phyloP scores from a whole-genome alignment of 2,888 invertebrate genomes.

The Caradrina kadenii region DNA sequence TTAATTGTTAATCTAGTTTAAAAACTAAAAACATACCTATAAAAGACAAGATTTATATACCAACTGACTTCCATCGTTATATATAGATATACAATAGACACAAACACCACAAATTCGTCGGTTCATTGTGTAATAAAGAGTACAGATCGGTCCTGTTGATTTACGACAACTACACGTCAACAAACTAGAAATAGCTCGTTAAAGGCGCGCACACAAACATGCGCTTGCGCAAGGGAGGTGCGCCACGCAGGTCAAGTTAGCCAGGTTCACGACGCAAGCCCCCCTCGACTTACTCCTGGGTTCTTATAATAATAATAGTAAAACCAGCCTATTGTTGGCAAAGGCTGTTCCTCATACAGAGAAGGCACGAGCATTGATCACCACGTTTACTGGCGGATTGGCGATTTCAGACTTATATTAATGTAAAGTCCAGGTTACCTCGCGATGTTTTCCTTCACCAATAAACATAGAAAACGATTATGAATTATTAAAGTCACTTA shows the following conservation, averaged over 20 bases:
- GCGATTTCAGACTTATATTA: too few relatives aligned
- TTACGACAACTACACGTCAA: conserved; percentile 55
- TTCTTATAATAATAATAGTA: too few relatives aligned
- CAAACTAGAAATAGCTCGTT: conserved; percentile 55
- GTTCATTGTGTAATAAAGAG: conserved; percentile 41
- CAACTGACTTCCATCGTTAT: neutral
- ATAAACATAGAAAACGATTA: too few relatives aligned
- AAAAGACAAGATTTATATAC: neutral
- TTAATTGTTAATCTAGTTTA: neutral
- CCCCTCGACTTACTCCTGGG: too few relatives aligned
- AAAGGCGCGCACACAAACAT: conserved; percentile 28
- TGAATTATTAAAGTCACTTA: too few relatives aligned
- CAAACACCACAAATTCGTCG: conserved; percentile 14
- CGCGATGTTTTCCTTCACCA: too few relatives aligned
- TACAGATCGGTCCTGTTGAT: conserved; percentile 47
- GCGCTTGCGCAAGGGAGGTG: conserved; percentile 19
- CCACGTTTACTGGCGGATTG: too few relatives aligned
- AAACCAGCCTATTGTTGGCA: too few relatives aligned
- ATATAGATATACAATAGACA: conserved; percentile 4
- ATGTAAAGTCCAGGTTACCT: too few relatives aligned
- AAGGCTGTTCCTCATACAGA: too few relatives aligned
- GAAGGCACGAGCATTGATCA: too few relatives aligned
- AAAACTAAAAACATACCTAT: neutral
- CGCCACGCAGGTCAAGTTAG: conserved; percentile 8
- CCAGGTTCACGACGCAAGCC: neutral